Evolutionary conservation across 1,140 invertebrate genomes (phyloP).

Genomic region (Proctacanthus coquilletti): DNA sequence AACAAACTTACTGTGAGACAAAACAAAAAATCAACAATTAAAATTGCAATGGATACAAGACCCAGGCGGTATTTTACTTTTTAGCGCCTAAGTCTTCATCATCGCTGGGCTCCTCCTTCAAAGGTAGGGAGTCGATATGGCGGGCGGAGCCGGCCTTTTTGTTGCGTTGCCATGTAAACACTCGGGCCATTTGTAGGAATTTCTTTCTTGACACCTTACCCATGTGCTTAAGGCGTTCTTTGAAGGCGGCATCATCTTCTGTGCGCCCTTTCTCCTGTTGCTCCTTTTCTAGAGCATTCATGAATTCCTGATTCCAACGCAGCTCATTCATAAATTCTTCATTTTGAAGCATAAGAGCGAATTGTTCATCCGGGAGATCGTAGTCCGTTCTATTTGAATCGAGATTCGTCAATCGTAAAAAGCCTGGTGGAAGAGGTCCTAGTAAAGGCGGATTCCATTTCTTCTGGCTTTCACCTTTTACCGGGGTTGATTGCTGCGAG

Average conservation of each 20-base stretch:
- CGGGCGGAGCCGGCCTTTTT: slow-evolving; percentile 48
- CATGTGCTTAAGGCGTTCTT: slow-evolving; percentile 73
- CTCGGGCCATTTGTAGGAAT: slow-evolving; percentile 61
- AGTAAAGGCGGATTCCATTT: slow-evolving; percentile 73
- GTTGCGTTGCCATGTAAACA: slow-evolving; percentile 50
- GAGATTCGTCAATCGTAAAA: slow-evolving; percentile 36
- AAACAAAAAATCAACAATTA: no score
- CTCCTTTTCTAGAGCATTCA: slow-evolving; percentile 68
- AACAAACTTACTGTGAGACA: no score
- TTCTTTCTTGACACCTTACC: slow-evolving; percentile 73
- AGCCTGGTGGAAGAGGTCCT: slow-evolving; percentile 63
- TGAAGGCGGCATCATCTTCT: slow-evolving; percentile 63
- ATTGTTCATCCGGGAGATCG: slow-evolving; percentile 54
- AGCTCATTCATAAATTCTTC: slow-evolving; percentile 85
- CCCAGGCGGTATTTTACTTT: not conserved
- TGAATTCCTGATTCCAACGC: slow-evolving; percentile 76
- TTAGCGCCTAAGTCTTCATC: no score
- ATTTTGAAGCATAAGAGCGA: slow-evolving; percentile 80
- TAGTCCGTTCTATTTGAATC: slow-evolving; percentile 13
- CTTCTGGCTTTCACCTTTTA: slow-evolving; percentile 6
- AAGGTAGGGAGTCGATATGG: slow-evolving; percentile 36
- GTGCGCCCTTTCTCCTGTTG: slow-evolving; percentile 35
- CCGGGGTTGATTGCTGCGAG: slow-evolving; percentile 2
- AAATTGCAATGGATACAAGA: no score
- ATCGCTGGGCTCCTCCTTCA: slow-evolving; percentile 44